phyloP scores from a whole-genome alignment of 1,140 invertebrate species.

The Drosophila busckii region DNA sequence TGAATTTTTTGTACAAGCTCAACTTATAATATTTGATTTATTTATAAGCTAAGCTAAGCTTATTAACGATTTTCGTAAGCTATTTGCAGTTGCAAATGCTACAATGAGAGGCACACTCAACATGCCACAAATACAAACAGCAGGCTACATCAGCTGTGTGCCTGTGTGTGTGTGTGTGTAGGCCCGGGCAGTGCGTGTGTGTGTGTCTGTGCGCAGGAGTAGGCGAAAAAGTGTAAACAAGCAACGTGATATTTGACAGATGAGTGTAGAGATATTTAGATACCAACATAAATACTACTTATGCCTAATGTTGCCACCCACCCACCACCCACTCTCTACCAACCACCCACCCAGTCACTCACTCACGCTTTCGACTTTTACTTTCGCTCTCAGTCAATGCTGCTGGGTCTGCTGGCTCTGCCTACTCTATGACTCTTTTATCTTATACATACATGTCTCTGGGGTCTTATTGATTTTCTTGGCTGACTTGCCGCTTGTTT shows the following conservation, averaged over 20 bases:
- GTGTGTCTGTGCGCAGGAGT: conserved; percentile 21
- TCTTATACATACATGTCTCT: conserved; percentile 16
- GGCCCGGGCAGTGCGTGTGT: neutral
- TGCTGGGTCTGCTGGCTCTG: neutral
- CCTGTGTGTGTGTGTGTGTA: too few species aligned
- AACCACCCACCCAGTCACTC: too few species aligned
- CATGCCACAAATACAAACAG: too few species aligned
- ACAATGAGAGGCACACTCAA: too few species aligned
- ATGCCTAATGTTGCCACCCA: conserved; percentile 31
- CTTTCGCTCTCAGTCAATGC: neutral
- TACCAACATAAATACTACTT: conserved; percentile 54
- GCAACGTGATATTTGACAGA: conserved; percentile 58
- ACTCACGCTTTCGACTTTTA: neutral
- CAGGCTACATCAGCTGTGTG: too few species aligned
- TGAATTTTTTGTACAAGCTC: too few species aligned
- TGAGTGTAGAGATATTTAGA: conserved; percentile 58
- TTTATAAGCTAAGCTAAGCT: too few species aligned
- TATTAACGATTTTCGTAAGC: too few species aligned
- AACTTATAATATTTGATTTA: too few species aligned
- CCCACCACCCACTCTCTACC: conserved; percentile 2
- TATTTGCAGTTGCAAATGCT: too few species aligned
- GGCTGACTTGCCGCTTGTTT: conserved; percentile 40
- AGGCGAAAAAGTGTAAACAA: conserved; percentile 54
- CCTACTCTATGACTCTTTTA: neutral
- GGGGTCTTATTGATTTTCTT: conserved; percentile 55